Evolutionary conservation across 2,113 vertebrate genomes (phyloP).

Genomic region (Motacilla alba): DNA sequence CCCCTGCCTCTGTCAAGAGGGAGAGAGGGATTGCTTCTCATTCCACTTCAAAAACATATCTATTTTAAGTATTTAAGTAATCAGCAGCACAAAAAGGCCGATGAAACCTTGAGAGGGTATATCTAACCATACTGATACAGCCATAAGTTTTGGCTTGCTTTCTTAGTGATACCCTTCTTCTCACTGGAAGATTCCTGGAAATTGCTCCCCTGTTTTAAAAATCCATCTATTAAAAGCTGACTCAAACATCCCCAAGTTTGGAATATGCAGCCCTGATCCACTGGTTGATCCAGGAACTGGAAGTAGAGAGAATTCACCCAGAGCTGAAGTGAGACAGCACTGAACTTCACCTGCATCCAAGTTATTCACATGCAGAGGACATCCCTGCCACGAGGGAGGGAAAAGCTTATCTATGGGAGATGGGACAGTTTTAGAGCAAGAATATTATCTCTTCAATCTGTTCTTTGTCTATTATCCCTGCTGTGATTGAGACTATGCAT

Average conservation of each 20-base stretch:
- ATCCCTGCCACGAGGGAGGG: neutral
- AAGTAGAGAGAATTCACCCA: neutral
- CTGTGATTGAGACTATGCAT: neutral
- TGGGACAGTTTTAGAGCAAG: neutral
- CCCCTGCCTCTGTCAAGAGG: neutral
- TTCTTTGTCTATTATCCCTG: conserved; percentile 31
- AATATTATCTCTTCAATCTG: conserved; percentile 37
- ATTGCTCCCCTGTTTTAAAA: neutral
- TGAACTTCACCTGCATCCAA: neutral
- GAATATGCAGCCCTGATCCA: neutral
- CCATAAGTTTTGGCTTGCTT: neutral
- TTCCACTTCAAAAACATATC: neutral
- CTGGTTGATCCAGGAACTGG: neutral
- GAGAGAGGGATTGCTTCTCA: neutral
- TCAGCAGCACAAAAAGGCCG: neutral
- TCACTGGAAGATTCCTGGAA: conserved; percentile 7
- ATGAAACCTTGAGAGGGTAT: neutral
- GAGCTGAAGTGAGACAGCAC: neutral
- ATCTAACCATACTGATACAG: neutral
- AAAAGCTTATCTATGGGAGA: neutral
- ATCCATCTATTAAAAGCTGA: neutral
- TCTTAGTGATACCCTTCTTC: neutral
- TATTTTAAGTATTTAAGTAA: neutral
- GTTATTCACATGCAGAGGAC: conserved; percentile 37
- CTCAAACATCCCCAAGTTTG: neutral